Percentiles rank a stretch among this genome's conserved stretches.
phyloP scores from a whole-genome alignment of 2,888 invertebrate species.

The Buathra laborator region DNA sequence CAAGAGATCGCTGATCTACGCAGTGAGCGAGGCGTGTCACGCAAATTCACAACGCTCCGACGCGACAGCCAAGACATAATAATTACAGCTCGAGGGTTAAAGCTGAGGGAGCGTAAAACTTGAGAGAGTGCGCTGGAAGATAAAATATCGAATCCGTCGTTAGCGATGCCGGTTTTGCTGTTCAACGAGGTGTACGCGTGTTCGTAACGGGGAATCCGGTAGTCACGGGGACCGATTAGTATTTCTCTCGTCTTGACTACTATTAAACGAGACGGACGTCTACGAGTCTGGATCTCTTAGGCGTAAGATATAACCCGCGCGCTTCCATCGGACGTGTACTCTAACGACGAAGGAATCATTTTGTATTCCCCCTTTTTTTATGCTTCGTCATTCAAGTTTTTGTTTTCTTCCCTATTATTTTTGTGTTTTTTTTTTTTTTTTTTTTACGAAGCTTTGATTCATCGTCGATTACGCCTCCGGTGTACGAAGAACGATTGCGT shows the following conservation, averaged over 20 bases:
- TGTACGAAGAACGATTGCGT: constrained; percentile 24
- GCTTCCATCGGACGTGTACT: constrained; percentile 1
- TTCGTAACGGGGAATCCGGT: constrained; percentile 60
- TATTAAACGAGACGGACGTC: constrained; percentile 59
- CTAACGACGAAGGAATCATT: constrained; percentile 22
- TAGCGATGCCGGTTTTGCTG: constrained; percentile 48
- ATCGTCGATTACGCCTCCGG: constrained; percentile 53
- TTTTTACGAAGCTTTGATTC: constrained; percentile 42
- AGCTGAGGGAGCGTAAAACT: not conserved
- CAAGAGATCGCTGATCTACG: not conserved
- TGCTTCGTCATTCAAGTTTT: constrained; percentile 53
- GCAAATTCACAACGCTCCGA: constrained; percentile 63
- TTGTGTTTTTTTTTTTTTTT: constrained; percentile 4
- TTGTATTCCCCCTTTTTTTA: constrained; percentile 1
- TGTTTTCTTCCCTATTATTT: constrained; percentile 7
- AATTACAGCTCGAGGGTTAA: constrained; percentile 69
- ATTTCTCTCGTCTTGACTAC: constrained; percentile 46
- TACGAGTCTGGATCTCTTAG: not conserved
- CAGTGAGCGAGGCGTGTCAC: constrained; percentile 63
- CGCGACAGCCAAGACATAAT: constrained; percentile 73
- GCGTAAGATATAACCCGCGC: constrained; percentile 23
- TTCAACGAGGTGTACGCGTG: constrained; percentile 27
- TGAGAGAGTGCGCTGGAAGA: constrained; percentile 11
- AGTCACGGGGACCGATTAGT: constrained; percentile 57
- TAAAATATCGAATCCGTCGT: constrained; percentile 66